Percentiles rank a stretch among this genome's conserved stretches.
Conservation (phyloP, 92 coral and sea anemone species). For the Isaurus tuberculatus region DNA sequence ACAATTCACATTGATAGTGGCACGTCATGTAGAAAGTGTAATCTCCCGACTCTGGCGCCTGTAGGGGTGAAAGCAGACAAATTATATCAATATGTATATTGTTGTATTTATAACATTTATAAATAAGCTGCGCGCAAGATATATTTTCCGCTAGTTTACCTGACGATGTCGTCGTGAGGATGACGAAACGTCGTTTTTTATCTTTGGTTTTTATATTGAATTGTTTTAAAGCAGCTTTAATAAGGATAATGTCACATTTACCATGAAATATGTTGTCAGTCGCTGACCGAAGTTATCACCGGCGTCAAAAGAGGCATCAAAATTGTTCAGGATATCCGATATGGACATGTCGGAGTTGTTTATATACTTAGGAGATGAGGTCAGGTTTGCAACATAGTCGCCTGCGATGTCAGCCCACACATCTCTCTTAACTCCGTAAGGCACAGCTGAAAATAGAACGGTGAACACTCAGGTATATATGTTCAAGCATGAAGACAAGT, state of each 20-base stretch:
- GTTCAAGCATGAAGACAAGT: no score
- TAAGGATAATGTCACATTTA: no score
- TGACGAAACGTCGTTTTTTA: no score
- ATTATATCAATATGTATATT: no score
- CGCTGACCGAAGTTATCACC: constrained; percentile 42
- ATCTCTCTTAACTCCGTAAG: constrained; percentile 32
- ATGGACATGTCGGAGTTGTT: constrained; percentile 13
- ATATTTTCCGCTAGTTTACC: no score
- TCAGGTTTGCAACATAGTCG: constrained; percentile 21
- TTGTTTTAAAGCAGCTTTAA: no score
- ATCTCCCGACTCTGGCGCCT: constrained; percentile 27
- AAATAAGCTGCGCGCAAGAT: no score
- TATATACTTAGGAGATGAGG: constrained; percentile 16
- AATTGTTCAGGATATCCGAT: constrained; percentile 19
- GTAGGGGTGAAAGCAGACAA: no score
- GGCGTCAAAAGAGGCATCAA: constrained; percentile 23
- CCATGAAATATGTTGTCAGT: constrained; percentile 29
- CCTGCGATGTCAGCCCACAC: constrained; percentile 9
- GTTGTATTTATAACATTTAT: no score
- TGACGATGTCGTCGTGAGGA: no score
- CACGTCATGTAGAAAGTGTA: constrained; percentile 43
- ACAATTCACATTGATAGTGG: constrained; percentile 38
- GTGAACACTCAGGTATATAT: no score
- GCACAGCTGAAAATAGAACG: constrained; percentile 20
- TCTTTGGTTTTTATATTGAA: no score